Conservation (phyloP, 2,797 vertebrate species). For the Microctenopoma steveboyesi region DNA sequence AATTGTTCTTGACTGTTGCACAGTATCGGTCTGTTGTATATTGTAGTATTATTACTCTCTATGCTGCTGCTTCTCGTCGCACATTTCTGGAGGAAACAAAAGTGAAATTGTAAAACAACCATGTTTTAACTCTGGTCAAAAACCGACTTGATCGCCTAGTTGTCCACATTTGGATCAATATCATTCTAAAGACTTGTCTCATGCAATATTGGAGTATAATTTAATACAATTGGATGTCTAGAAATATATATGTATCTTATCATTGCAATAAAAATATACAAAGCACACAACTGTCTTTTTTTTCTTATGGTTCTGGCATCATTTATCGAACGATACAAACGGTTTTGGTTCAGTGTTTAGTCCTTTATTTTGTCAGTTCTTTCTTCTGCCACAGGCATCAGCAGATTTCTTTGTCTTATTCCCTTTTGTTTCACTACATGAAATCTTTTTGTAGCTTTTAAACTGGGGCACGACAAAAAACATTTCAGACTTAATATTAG, state of each 20-base stretch:
- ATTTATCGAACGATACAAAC: not conserved
- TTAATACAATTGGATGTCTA: slow-evolving; percentile 84
- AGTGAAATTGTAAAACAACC: slow-evolving; percentile 63
- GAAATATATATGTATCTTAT: slow-evolving; percentile 85
- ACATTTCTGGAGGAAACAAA: slow-evolving; percentile 69
- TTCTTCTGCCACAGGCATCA: slow-evolving; percentile 4
- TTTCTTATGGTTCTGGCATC: not conserved
- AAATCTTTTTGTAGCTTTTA: not conserved
- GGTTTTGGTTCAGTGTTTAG: not conserved
- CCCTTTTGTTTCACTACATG: not conserved
- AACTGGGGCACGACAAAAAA: not conserved
- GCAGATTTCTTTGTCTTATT: not conserved
- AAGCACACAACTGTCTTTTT: slow-evolving; percentile 57
- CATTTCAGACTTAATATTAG: not conserved
- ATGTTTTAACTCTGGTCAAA: slow-evolving; percentile 71
- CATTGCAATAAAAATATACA: slow-evolving; percentile 87
- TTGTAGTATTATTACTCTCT: slow-evolving; percentile 78
- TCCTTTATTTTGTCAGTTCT: slow-evolving; percentile 43
- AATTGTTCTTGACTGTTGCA: slow-evolving; percentile 76
- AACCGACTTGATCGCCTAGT: slow-evolving; percentile 66
- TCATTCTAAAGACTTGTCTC: slow-evolving; percentile 76
- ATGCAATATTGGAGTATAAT: slow-evolving; percentile 84
- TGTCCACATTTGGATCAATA: slow-evolving; percentile 77
- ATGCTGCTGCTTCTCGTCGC: slow-evolving; percentile 78
- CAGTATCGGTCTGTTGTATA: slow-evolving; percentile 79